Evolutionary conservation across 2,113 vertebrate genomes (phyloP), one percentile per base, ranked within the genome.

Genomic region (Lophotis ruficrista): DNA sequence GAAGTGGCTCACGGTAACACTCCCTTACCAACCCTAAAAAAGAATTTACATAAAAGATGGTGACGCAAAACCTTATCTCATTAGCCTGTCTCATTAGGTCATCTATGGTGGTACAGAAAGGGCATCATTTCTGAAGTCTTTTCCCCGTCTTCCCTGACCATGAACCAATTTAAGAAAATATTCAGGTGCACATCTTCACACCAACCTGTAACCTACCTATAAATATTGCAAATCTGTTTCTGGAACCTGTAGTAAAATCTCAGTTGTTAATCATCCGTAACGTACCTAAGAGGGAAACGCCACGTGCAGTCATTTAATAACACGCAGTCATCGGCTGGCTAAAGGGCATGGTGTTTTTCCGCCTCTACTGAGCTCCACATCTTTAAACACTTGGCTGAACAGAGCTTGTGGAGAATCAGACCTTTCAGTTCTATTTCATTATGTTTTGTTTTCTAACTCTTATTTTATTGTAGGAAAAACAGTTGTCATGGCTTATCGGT

Each of bases 381-480:
- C 37, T 38, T 38, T 64, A 22, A 70, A 54, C 27, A 8, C 61
- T 69, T 62, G 21, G 31, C 65, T 47, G 45, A 30, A 28, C 56
- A 31, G 9, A 43, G 69, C 69, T 31, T 9, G 1, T 16, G 58
- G 43, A 45, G n/a, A 57, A 54, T n/a, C 25, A 41, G 31, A 65
- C 19, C 48, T 65, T 25, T 7, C 53, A 28, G 14, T 27, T 70
- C 53, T 43, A 1, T 10, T 51, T 45, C 16, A 56, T 12, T 6
- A 19, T 12, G 53, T 24, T 43, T 47, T 88, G 53, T 45, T 51
- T 53, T 48, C 57, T 80, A 57, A 70, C 25, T 89, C 24, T 22
- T 66, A 35, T 76, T 91, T 93, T 96, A 41, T 93, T 94, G 37
- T 77, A 99, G 99, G 98, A 82, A 94, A 87, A 71, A 97, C 98